Evolutionary conservation across 2,888 invertebrate genomes (phyloP), one percentile per base, ranked within the genome.

Genomic region (Pseudococcus longispinus): DNA sequence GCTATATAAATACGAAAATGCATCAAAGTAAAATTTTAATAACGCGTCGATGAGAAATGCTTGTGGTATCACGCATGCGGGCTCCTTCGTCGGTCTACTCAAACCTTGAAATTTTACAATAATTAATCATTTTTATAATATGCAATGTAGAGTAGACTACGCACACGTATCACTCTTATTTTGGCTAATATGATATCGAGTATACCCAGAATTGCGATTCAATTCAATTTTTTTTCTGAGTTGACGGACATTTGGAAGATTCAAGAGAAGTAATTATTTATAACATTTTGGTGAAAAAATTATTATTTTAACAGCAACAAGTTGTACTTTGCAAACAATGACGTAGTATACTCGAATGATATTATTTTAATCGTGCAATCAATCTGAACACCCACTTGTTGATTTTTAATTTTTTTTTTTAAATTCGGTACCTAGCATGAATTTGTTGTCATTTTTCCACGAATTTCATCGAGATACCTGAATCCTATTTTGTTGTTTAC

Each of bases 91-190:
- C 13, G 23, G 23, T 60, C 60, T 80, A 6, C 11, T 37, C 42
- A 42, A 74, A 20, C 77, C 77, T 80, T 80, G 77, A 80, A 80
- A 80, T 80, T 80, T 80, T 80, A 80, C 42, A 42, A 42, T 23
- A 80, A 37, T 80, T 80, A 42, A 42, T 80, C 77, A 80, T 42
- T 13, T 37, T 9, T 80, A 80, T 60, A 60, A 60, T 32, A 20
- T 42, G 77, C 9, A 80, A 80, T 32, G 3, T 29, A 70, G 70
- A 26, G 13, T 29, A 70, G 70, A 26, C 70, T 29, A 70, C 32
- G 18, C 29, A 18, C 18, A 26, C 26, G 2, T 65, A 29, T 29
- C 70, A 29, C 13, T 29, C 9, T 26, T 32, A 65, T 20, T 70
- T 70, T 29, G 29, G 15, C 1, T 29, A 23, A 60, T 60, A 9